Conservation (phyloP, 1,140 invertebrate species). For the Brachionus plicatilis region DNA sequence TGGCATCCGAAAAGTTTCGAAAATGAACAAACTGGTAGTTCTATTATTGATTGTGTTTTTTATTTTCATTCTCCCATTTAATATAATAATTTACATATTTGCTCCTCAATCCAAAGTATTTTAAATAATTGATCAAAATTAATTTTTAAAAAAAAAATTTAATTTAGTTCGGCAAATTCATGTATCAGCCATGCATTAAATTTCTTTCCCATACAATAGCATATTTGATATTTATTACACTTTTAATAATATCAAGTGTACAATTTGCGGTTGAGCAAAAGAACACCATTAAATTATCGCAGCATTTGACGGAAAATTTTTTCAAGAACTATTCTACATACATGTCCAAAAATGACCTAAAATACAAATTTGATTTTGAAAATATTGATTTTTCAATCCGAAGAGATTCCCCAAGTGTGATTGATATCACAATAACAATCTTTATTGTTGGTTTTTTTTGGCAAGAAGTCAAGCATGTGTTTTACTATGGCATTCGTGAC, state of each 20-base stretch:
- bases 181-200: slow-evolving; percentile 51
- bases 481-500: slow-evolving; percentile 46
- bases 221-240: slow-evolving; percentile 62
- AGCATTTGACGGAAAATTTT: not conserved
- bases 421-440: slow-evolving; percentile 29
- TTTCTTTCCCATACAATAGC: slow-evolving; percentile 59
- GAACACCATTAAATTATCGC: not conserved
- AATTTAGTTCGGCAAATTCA: slow-evolving; percentile 47
- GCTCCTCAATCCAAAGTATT: slow-evolving; percentile 16
- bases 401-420: not conserved
- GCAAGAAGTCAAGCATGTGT: slow-evolving; percentile 52
- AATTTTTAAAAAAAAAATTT: not conserved
- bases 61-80: slow-evolving; percentile 37
- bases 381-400: slow-evolving; percentile 17
- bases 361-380: not conserved
- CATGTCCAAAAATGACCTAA: not conserved
- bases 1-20: slow-evolving; percentile 17
- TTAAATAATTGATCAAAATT: not conserved
- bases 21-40: slow-evolving; percentile 36
- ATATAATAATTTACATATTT: slow-evolving; percentile 25
- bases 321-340: slow-evolving; percentile 17
- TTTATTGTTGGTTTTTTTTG: slow-evolving; percentile 48
- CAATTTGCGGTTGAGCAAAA: slow-evolving; percentile 38
- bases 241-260: slow-evolving; percentile 57
- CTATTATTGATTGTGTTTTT: slow-evolving; percentile 25